Conservation (phyloP, 2,888 invertebrate genomes). For the Noctua pronuba region DNA sequence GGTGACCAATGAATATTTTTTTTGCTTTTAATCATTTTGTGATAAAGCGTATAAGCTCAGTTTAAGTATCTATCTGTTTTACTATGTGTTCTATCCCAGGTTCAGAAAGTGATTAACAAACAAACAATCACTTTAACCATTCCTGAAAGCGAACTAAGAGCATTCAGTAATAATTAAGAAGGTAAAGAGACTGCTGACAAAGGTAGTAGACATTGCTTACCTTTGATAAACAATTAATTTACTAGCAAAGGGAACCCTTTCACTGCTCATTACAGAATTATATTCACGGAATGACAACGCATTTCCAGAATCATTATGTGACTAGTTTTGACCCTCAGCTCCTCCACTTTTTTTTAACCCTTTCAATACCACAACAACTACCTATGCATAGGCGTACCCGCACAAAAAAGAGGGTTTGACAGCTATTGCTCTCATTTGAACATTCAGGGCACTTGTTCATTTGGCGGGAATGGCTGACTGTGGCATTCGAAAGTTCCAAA, state of each 20-base stretch:
- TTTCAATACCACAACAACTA: not conserved
- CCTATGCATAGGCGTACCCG: not conserved
- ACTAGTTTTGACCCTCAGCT: not conserved
- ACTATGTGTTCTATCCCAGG: not conserved
- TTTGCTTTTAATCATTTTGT: not conserved
- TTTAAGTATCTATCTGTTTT: not conserved
- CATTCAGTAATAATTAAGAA: slow-evolving; percentile 23
- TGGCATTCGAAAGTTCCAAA: not conserved
- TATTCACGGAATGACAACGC: slow-evolving; percentile 16
- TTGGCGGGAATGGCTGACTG: not conserved
- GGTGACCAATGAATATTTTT: not conserved
- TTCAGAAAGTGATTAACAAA: not conserved
- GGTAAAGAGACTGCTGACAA: not conserved
- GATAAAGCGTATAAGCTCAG: not conserved
- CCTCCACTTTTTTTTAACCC: not conserved
- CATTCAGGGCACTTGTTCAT: not conserved
- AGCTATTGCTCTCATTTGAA: not conserved
- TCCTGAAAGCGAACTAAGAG: slow-evolving; percentile 6
- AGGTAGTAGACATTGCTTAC: slow-evolving; percentile 12
- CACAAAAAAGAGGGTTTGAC: not conserved
- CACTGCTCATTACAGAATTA: slow-evolving; percentile 33
- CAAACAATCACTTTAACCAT: not conserved
- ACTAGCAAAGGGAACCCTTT: slow-evolving; percentile 31
- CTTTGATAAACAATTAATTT: slow-evolving; percentile 36
- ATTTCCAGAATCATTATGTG: slow-evolving; percentile 17